These are phyloP conservation scores for Nephila pilipes DNA, from an alignment of 1,140 invertebrate species.

Conservation along the genomic window DNA sequence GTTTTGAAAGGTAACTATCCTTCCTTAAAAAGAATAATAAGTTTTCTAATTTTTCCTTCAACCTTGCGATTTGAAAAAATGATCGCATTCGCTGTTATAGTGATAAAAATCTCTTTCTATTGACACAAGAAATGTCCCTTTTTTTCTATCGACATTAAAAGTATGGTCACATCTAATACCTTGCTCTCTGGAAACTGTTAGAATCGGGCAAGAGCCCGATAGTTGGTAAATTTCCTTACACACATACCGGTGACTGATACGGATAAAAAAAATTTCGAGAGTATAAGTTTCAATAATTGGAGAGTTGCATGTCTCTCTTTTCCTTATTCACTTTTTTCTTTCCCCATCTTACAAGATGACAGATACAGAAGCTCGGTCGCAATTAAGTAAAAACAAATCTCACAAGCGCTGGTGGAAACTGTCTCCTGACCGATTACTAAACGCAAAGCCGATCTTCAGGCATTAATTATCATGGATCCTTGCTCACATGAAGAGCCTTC, in stretches of 20 bases:
- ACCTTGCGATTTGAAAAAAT: no score
- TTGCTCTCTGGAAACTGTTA: background rate
- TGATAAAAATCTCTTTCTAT: no score
- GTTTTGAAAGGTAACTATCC: no score
- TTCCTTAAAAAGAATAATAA: no score
- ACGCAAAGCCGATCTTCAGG: slow-evolving; percentile 41
- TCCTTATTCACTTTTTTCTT: background rate
- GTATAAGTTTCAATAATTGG: slow-evolving; percentile 30
- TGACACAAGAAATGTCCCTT: no score
- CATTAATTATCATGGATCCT: slow-evolving; percentile 50
- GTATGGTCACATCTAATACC: no score
- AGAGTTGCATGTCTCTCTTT: slow-evolving; percentile 10
- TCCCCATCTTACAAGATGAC: background rate
- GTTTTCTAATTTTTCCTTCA: no score
- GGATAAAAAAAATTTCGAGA: background rate
- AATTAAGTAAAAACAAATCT: slow-evolving; percentile 42
- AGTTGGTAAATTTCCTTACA: background rate
- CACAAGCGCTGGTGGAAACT: background rate
- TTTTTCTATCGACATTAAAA: no score
- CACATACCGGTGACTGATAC: background rate
- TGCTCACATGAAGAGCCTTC: slow-evolving; percentile 33
- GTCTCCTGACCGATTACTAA: slow-evolving; percentile 55
- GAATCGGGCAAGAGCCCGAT: background rate
- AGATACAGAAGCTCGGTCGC: slow-evolving; percentile 18
- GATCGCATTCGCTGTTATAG: no score